Conservation (phyloP, 92 coral and sea anemone genomes). For the Metridium senile region DNA sequence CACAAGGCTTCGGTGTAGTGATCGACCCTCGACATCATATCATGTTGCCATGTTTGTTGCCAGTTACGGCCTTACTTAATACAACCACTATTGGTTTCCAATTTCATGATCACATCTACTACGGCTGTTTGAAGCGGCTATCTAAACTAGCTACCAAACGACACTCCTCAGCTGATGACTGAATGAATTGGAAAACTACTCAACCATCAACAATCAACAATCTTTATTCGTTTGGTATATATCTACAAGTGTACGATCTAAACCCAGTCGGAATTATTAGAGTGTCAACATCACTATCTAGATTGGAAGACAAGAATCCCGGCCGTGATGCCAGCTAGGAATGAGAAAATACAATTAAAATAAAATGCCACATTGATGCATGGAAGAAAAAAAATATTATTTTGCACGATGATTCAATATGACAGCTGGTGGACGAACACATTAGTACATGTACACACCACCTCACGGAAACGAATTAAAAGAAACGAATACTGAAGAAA, state of each 20-base stretch:
- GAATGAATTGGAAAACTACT: background rate
- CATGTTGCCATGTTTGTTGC: too few species aligned
- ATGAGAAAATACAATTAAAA: too few species aligned
- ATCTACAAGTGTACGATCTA: background rate
- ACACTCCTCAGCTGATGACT: background rate
- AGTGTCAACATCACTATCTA: background rate
- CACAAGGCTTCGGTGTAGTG: too few species aligned
- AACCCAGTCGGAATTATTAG: background rate
- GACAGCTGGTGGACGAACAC: background rate
- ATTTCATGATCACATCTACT: background rate
- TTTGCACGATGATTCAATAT: background rate
- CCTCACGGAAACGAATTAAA: background rate
- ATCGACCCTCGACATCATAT: too few species aligned
- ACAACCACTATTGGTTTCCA: background rate
- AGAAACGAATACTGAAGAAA: background rate
- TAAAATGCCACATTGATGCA: too few species aligned
- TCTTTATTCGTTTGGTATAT: background rate
- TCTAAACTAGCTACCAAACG: background rate
- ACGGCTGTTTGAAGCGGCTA: background rate
- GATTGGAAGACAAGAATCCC: background rate
- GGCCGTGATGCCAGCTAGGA: background rate
- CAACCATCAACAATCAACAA: background rate
- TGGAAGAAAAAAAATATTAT: too few species aligned
- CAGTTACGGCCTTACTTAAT: too few species aligned
- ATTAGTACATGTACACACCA: background rate